Conservation (phyloP, 2,888 invertebrate genomes). For the Pinctada fucata region DNA sequence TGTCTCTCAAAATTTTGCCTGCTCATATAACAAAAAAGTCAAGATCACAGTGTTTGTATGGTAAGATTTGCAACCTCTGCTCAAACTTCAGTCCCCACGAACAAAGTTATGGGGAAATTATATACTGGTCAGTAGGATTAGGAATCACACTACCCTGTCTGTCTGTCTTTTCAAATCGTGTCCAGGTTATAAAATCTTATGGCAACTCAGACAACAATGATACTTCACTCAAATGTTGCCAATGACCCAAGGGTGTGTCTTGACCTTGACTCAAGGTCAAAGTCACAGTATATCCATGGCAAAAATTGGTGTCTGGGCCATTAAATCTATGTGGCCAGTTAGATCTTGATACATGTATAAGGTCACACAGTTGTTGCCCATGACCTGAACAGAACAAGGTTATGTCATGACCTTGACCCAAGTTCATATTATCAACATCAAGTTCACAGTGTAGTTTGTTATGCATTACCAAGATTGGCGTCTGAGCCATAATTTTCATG, state of each 20-base stretch:
- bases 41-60: not conserved
- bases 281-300: not conserved
- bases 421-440: too few relatives aligned
- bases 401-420: too few relatives aligned
- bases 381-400: not conserved
- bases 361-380: not conserved
- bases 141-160: not conserved
- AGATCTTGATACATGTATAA: not conserved
- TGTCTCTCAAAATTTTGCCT: not conserved
- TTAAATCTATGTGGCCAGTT: not conserved
- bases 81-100: too few relatives aligned
- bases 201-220: not conserved
- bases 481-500: too few relatives aligned
- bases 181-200: not conserved
- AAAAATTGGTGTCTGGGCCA: not conserved
- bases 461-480: too few relatives aligned
- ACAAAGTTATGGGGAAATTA: too few relatives aligned
- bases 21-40: not conserved
- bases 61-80: not conserved
- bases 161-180: not conserved
- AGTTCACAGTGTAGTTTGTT: too few relatives aligned
- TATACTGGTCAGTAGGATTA: not conserved
- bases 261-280: not conserved
- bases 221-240: not conserved
- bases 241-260: not conserved